These are phyloP conservation scores for Eudyptes chrysolophus DNA, from an alignment of 2,113 vertebrate genomes.

Conservation along the genomic window DNA sequence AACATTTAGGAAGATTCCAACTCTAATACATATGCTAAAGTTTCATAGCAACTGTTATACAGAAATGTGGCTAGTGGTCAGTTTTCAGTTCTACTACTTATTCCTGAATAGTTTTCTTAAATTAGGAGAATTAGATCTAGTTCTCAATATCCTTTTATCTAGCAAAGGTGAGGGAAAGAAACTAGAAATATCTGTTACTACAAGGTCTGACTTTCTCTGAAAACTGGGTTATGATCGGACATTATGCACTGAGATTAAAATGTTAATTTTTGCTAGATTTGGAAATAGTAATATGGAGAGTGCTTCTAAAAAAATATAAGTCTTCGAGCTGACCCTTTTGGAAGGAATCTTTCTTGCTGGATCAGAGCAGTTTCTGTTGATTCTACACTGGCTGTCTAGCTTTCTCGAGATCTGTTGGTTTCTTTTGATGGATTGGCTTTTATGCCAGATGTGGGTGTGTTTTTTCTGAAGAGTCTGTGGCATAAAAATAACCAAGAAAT, in stretches of 20 bases:
- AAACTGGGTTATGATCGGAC: neutral
- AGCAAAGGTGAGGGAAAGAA: neutral
- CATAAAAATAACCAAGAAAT: slow-evolving; percentile 25
- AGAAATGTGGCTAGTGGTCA: neutral
- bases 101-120: neutral
- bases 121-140: neutral
- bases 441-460: neutral
- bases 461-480: neutral
- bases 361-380: slow-evolving; percentile 23
- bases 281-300: neutral
- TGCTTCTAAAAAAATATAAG: neutral
- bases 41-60: neutral
- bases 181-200: neutral
- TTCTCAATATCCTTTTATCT: neutral
- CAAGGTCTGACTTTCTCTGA: neutral
- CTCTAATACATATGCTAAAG: neutral
- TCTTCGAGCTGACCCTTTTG: neutral
- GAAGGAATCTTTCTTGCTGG: neutral
- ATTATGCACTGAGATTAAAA: neutral
- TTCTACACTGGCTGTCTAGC: neutral
- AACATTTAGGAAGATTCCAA: neutral
- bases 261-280: neutral
- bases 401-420: slow-evolving; percentile 29
- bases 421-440: slow-evolving; percentile 21
- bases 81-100: neutral